Conservation (phyloP, 2,113 vertebrate genomes). For the Monopterus albus region DNA sequence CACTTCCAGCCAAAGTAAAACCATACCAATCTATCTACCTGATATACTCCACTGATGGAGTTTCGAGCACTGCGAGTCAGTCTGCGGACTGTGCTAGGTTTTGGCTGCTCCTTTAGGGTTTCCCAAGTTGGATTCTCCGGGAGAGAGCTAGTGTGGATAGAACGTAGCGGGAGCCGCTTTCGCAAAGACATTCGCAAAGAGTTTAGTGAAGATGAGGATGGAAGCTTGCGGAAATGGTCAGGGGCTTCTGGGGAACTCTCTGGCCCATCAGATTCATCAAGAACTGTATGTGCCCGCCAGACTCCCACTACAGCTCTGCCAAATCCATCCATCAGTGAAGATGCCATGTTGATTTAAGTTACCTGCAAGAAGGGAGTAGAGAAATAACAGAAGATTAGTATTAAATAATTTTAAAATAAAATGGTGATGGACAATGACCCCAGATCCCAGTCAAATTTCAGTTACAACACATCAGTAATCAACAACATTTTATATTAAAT, state of each 20-base stretch:
- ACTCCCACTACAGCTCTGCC: constrained; percentile 74
- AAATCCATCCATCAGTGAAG: constrained; percentile 80
- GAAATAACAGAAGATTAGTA: too few species aligned
- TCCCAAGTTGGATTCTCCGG: constrained; percentile 81
- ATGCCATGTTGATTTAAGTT: constrained; percentile 42
- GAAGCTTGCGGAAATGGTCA: constrained; percentile 75
- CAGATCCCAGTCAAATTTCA: too few species aligned
- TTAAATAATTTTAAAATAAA: too few species aligned
- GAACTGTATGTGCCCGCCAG: constrained; percentile 83
- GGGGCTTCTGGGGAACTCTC: constrained; percentile 81
- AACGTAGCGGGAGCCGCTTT: constrained; percentile 85
- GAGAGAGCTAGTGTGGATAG: constrained; percentile 82
- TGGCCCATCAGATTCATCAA: constrained; percentile 80
- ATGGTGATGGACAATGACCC: too few species aligned
- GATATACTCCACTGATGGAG: constrained; percentile 84
- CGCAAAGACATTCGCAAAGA: constrained; percentile 87
- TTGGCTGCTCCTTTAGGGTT: constrained; percentile 77
- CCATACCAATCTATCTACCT: constrained; percentile 75
- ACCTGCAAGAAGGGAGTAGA: too few species aligned
- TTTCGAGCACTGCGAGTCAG: constrained; percentile 86
- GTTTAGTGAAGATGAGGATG: constrained; percentile 82
- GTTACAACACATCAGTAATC: too few species aligned
- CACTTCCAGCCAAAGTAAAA: neutral
- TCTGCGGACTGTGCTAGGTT: constrained; percentile 70
- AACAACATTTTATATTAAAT: too few species aligned